Evolutionary conservation across 1,140 invertebrate species (phyloP).

Genomic region (Bombus affinis): DNA sequence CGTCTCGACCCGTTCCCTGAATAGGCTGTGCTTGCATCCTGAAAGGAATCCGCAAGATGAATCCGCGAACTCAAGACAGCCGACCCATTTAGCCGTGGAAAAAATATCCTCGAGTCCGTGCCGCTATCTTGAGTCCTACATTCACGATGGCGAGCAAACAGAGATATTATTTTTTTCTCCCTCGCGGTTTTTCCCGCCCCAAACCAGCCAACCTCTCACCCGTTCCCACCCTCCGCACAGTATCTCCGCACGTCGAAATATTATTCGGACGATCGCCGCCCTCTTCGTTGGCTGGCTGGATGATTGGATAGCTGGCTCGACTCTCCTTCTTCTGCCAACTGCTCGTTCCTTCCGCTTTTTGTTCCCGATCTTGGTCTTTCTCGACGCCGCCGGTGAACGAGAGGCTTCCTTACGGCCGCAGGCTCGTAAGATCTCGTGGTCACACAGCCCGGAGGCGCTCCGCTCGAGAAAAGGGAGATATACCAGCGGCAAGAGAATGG

Average conservation of each 20-base stretch:
- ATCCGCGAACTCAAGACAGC: constrained; percentile 53
- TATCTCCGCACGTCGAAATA: constrained; percentile 32
- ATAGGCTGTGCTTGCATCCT: constrained; percentile 40
- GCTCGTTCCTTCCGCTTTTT: constrained; percentile 70
- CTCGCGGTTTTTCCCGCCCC: constrained; percentile 4
- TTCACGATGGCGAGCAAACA: constrained; percentile 44
- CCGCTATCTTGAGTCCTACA: constrained; percentile 53
- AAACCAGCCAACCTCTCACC: neutral
- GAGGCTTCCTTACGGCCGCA: constrained; percentile 69
- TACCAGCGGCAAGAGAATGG: neutral
- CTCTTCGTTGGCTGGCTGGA: neutral
- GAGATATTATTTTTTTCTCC: constrained; percentile 54
- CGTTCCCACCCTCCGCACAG: neutral
- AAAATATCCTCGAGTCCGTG: constrained; percentile 47
- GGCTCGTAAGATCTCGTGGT: constrained; percentile 71
- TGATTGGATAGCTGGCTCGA: neutral
- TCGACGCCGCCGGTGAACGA: constrained; percentile 31
- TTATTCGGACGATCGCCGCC: constrained; percentile 35
- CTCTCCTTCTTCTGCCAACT: constrained; percentile 20
- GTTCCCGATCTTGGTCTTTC: constrained; percentile 65
- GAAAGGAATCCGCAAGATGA: constrained; percentile 53
- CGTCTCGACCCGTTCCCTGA: constrained; percentile 36
- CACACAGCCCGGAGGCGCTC: constrained; percentile 35
- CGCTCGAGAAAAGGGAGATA: constrained; percentile 36
- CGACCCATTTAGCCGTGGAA: constrained; percentile 57